phyloP scores from a whole-genome alignment of 2,797 vertebrate species.

The Avahi laniger region DNA sequence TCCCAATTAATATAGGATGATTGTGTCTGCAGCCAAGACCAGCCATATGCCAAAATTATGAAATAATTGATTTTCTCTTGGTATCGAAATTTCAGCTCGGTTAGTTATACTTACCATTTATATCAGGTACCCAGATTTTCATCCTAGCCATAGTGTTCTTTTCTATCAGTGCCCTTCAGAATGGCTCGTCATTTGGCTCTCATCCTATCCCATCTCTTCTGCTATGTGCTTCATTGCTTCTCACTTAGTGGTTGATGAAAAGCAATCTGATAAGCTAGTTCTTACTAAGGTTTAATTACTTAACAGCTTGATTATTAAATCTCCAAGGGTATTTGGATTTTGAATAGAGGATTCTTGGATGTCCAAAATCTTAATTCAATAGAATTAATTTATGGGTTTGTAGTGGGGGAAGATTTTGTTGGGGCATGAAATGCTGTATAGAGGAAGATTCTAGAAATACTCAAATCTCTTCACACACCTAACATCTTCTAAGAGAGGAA shows the following conservation, averaged over 20 bases:
- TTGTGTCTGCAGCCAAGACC: neutral
- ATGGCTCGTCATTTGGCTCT: neutral
- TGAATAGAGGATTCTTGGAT: conserved; percentile 69
- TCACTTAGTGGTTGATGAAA: conserved; percentile 75
- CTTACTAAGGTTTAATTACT: conserved; percentile 76
- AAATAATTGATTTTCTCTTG: neutral
- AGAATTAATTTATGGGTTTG: conserved; percentile 60
- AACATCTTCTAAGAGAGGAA: neutral
- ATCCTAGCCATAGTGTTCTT: no score
- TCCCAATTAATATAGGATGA: neutral
- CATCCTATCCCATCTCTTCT: neutral
- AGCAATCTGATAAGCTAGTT: conserved; percentile 74
- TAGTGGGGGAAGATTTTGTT: conserved; percentile 33
- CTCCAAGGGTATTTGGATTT: conserved; percentile 76
- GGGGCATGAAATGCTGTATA: neutral
- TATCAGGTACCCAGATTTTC: neutral
- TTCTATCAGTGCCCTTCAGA: neutral
- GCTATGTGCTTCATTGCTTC: conserved; percentile 67
- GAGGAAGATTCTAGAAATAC: neutral
- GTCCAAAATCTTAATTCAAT: conserved; percentile 66
- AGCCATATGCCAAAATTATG: neutral
- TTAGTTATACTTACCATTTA: neutral
- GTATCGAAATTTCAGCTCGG: neutral
- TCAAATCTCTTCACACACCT: neutral
- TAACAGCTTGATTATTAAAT: conserved; percentile 79